Conservation (phyloP, 2,888 invertebrate species). For the Idaea biselata region DNA sequence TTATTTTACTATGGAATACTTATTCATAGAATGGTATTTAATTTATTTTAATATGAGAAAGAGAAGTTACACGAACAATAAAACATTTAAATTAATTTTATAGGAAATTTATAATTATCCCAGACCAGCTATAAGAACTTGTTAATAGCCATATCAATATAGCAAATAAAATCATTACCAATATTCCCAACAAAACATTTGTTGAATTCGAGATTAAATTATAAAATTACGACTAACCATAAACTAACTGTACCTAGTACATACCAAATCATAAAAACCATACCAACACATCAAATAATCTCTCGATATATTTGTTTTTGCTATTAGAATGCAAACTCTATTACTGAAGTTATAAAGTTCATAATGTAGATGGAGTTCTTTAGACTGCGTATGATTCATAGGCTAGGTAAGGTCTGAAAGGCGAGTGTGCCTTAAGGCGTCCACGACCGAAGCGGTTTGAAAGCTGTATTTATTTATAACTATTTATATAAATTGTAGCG, state of each 20-base stretch:
- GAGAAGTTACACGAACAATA: background rate
- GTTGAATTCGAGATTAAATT: background rate
- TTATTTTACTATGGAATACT: background rate
- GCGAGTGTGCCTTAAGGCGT: constrained; percentile 55
- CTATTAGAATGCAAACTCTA: background rate
- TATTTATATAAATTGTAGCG: background rate
- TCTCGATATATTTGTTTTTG: constrained; percentile 3
- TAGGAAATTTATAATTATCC: background rate
- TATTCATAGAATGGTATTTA: no score
- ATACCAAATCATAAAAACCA: background rate
- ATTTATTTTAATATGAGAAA: background rate
- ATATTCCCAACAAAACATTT: background rate
- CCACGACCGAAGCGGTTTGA: constrained; percentile 58
- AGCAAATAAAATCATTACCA: background rate
- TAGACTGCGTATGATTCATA: constrained; percentile 34
- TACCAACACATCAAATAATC: constrained; percentile 5
- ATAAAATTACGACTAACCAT: constrained; percentile 1
- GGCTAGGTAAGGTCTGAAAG: constrained; percentile 49
- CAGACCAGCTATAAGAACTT: background rate
- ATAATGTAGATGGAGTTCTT: background rate
- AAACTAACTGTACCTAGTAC: background rate
- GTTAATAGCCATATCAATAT: background rate
- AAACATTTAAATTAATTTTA: background rate
- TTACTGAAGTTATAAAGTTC: background rate
- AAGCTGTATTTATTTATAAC: constrained; percentile 38